Conservation (phyloP, 1,140 invertebrate species). For the Drosophila guanche region DNA sequence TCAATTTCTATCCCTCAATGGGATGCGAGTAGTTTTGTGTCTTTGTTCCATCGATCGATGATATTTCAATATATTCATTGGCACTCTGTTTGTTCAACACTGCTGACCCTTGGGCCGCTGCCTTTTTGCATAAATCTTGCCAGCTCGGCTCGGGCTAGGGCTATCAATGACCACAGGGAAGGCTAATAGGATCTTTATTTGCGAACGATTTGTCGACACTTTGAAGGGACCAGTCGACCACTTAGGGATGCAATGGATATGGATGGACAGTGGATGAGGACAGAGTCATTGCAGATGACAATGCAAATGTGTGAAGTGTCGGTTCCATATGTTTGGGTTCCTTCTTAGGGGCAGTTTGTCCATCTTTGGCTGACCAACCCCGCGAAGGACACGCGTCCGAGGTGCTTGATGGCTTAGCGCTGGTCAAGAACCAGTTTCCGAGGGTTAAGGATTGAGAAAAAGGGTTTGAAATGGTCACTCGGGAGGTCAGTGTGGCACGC, state of each 20-base stretch:
- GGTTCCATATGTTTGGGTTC: neutral
- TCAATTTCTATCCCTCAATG: slow-evolving; percentile 48
- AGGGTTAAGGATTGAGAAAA: slow-evolving; percentile 13
- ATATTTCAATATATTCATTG: slow-evolving; percentile 71
- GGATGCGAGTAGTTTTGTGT: neutral
- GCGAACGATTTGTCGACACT: slow-evolving; percentile 45
- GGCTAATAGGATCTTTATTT: slow-evolving; percentile 61
- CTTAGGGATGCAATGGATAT: slow-evolving; percentile 29
- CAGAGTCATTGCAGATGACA: slow-evolving; percentile 44
- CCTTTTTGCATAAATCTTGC: slow-evolving; percentile 41
- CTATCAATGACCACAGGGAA: slow-evolving; percentile 43
- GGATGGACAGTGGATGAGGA: slow-evolving; percentile 25
- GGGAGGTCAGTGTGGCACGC: slow-evolving; percentile 52
- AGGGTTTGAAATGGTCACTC: slow-evolving; percentile 51
- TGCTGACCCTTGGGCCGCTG: slow-evolving; percentile 41
- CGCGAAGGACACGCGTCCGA: slow-evolving; percentile 57
- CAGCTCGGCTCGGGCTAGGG: slow-evolving; percentile 3
- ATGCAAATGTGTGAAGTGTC: slow-evolving; percentile 63
- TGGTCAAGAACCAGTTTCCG: slow-evolving; percentile 66
- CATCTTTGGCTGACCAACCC: slow-evolving; percentile 51
- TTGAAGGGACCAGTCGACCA: slow-evolving; percentile 7
- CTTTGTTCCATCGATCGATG: slow-evolving; percentile 24
- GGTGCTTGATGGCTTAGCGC: slow-evolving; percentile 37
- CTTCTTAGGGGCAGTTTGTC: slow-evolving; percentile 30
- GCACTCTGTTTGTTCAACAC: slow-evolving; percentile 44